Conservation (phyloP, 2,888 invertebrate genomes). For the Limnephilus rhombicus region DNA sequence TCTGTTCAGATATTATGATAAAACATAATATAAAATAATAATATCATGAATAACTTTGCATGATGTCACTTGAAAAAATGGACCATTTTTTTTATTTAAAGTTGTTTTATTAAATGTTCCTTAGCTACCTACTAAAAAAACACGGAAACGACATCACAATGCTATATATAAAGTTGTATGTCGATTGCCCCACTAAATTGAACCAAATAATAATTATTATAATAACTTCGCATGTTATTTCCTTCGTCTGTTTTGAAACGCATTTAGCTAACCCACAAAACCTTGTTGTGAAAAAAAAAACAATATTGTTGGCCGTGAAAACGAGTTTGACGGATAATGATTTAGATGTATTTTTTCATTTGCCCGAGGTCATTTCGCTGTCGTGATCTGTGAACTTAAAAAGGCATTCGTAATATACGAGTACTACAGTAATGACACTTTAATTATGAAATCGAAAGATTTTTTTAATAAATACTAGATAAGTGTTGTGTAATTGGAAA, state of each 20-base stretch:
- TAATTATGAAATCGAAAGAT: background rate
- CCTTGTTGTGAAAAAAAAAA: background rate
- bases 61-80: background rate
- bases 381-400: background rate
- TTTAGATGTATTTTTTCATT: background rate
- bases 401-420: background rate
- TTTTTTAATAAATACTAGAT: background rate
- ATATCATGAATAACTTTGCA: background rate
- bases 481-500: background rate
- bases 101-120: background rate
- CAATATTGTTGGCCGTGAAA: background rate
- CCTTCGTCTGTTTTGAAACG: background rate
- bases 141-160: background rate
- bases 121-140: background rate
- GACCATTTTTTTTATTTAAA: background rate
- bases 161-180: background rate
- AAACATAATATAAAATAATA: too few relatives aligned
- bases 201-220: background rate
- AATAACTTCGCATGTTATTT: background rate
- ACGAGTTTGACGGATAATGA: slow-evolving; percentile 1
- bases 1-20: too few relatives aligned
- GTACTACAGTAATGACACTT: background rate
- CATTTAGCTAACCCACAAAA: background rate
- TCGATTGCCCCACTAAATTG: background rate
- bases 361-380: background rate